phyloP scores from a whole-genome alignment of 2,113 vertebrate species.

The rat (Rattus norvegicus) region DNA sequence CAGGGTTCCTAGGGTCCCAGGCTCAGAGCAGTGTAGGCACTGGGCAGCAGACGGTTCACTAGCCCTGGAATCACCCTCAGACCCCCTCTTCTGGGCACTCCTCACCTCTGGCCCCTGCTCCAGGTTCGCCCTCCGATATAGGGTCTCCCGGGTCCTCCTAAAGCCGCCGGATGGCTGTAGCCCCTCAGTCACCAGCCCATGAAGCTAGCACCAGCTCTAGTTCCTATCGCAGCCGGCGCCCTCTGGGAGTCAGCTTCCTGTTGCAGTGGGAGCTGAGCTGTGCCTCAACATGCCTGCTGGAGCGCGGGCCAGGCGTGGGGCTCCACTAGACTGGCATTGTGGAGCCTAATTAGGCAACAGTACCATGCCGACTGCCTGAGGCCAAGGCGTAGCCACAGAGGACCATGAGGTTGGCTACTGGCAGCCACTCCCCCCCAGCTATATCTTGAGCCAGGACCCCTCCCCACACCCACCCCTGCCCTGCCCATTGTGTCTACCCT shows the following conservation, averaged over 20 bases:
- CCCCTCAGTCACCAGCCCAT: not conserved
- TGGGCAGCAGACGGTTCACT: not conserved
- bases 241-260: conserved; percentile 49
- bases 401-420: conserved; percentile 37
- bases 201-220: not conserved
- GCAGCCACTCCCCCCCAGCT: not conserved
- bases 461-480: not conserved
- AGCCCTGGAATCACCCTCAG: not conserved
- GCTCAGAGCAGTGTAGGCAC: not conserved
- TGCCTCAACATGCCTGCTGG: conserved; percentile 50
- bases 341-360: conserved; percentile 45
- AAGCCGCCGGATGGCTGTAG: rapidly evolving
- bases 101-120: rapidly evolving
- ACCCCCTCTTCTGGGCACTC: not conserved
- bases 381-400: not conserved
- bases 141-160: not conserved
- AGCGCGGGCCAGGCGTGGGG: conserved; percentile 12
- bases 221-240: not conserved
- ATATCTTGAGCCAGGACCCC: not conserved
- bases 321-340: not conserved
- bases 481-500: rapidly evolving
- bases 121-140: not conserved
- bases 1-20: not conserved
- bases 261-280: not conserved
- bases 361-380: not conserved